Conservation (phyloP, 1,140 invertebrate genomes). For the Drosophila dunni region DNA sequence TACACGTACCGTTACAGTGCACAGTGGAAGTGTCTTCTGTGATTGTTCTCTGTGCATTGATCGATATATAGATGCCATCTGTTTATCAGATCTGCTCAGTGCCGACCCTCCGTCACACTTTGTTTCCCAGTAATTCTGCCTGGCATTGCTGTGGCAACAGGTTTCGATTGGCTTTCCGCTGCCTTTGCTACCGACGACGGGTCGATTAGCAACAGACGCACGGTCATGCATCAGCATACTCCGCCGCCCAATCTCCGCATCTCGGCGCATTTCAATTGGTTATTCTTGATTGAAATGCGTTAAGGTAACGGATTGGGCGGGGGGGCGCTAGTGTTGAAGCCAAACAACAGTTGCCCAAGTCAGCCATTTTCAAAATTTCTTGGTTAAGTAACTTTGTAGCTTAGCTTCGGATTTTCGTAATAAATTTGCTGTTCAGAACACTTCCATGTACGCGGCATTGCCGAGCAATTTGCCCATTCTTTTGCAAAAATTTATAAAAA, state of each 20-base stretch:
- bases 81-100: slow-evolving; percentile 85
- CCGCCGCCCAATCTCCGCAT: slow-evolving; percentile 59
- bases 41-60: slow-evolving; percentile 84
- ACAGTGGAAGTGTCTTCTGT: slow-evolving; percentile 83
- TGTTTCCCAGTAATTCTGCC: slow-evolving; percentile 83
- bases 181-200: slow-evolving; percentile 79
- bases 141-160: slow-evolving; percentile 77
- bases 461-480: slow-evolving; percentile 85
- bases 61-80: slow-evolving; percentile 81
- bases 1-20: neutral
- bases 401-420: slow-evolving; percentile 85
- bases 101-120: slow-evolving; percentile 84
- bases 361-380: slow-evolving; percentile 85
- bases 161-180: slow-evolving; percentile 76
- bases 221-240: slow-evolving; percentile 64
- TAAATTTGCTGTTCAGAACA: slow-evolving; percentile 85
- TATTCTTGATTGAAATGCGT: slow-evolving; percentile 57
- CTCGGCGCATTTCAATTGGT: slow-evolving; percentile 54
- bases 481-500: slow-evolving; percentile 58
- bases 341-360: slow-evolving; percentile 82
- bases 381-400: slow-evolving; percentile 85
- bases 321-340: slow-evolving; percentile 74
- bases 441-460: slow-evolving; percentile 84
- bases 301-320: slow-evolving; percentile 65
- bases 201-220: slow-evolving; percentile 77